Conservation (phyloP, 2,113 vertebrate genomes). For the Scophthalmus maximus region DNA sequence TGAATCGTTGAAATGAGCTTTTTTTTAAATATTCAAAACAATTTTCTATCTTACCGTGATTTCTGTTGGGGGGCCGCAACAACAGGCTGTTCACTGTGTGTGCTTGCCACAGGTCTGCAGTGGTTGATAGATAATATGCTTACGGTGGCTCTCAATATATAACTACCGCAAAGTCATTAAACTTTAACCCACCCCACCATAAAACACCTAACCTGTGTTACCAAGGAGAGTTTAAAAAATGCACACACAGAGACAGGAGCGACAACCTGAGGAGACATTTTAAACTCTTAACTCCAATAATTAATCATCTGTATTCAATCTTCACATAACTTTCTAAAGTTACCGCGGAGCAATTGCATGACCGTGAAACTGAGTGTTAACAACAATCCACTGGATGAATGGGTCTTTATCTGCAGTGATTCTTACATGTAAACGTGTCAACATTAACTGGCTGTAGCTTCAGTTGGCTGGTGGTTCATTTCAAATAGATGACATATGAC, state of each 20-base stretch:
- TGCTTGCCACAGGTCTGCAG: neutral
- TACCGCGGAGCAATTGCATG: conserved; percentile 4
- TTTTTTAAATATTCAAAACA: no score
- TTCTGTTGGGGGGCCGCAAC: conserved; percentile 2
- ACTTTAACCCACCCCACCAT: conserved; percentile 71
- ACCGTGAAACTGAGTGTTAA: conserved; percentile 19
- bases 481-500: conserved; percentile 29
- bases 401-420: conserved; percentile 17
- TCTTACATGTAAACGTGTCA: conserved; percentile 1
- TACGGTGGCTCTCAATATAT: conserved; percentile 28
- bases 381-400: neutral
- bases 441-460: conserved; percentile 44
- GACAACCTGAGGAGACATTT: neutral
- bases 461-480: conserved; percentile 28
- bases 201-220: conserved; percentile 37
- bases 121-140: conserved; percentile 18
- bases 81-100: conserved; percentile 5
- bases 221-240: neutral
- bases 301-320: conserved; percentile 3
- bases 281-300: neutral
- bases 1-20: neutral
- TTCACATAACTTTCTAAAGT: neutral
- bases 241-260: neutral
- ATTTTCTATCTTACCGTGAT: conserved; percentile 56
- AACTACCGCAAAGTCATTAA: conserved; percentile 61